Evolutionary conservation across 2,113 vertebrate genomes (phyloP).

Genomic region (Jaculus jaculus): DNA sequence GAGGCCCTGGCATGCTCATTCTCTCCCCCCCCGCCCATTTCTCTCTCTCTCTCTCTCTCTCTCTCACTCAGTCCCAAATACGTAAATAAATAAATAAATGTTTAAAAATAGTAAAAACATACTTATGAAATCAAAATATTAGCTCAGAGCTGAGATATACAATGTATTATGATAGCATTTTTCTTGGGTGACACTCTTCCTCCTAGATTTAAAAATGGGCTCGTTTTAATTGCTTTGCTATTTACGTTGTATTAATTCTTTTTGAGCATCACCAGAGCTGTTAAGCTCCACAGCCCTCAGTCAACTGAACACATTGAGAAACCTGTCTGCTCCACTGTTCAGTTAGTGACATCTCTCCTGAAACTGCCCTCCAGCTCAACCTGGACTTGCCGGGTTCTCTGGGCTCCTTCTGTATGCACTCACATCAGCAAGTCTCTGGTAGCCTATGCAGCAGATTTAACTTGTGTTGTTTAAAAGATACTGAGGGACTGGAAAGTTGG

Average conservation of each 20-base stretch:
- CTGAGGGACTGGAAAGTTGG: too few relatives aligned
- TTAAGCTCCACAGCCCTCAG: not conserved
- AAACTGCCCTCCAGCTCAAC: not conserved
- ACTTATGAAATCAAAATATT: not conserved
- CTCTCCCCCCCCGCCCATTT: too few relatives aligned
- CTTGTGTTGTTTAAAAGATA: not conserved
- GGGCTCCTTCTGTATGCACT: not conserved
- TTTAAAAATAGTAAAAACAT: not conserved
- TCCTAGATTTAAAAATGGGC: not conserved
- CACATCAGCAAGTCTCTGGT: not conserved
- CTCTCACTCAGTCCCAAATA: not conserved
- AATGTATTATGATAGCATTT: not conserved
- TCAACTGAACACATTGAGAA: not conserved
- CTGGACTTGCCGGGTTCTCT: not conserved
- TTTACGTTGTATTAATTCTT: not conserved
- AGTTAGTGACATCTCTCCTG: not conserved
- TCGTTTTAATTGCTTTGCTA: not conserved
- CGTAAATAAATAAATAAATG: not conserved
- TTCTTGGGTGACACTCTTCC: not conserved
- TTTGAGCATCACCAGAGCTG: not conserved
- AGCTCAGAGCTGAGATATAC: not conserved
- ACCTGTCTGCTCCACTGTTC: not conserved
- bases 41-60: too few relatives aligned
- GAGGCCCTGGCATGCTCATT: too few relatives aligned
- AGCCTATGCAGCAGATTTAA: not conserved